Evolutionary conservation across 2,797 vertebrate genomes (phyloP), one percentile per base, ranked within the genome.

Genomic region (Steatocranus sp.): DNA sequence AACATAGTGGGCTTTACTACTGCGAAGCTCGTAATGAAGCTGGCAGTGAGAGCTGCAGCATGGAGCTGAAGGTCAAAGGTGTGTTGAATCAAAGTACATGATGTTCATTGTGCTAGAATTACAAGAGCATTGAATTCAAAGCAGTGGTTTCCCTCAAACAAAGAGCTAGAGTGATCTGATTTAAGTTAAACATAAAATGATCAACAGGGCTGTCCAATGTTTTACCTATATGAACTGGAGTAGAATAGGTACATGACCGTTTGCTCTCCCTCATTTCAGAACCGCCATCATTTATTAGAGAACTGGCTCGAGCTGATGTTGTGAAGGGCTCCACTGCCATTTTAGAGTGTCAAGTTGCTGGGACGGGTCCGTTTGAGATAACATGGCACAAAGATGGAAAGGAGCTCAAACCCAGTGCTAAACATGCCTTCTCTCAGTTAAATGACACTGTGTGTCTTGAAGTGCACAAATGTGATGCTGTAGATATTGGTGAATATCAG

Each of bases 41-140:
- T 1, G 98, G 99, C 83, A 98, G 97, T 2, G 98, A 98, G 73
- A 99, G 97, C 96, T 99, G 98, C 96, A 99, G 97, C 92, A 83
- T 97, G 93, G 98, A 99, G 80, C 94, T 99, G 74, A 98, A 96
- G 95, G 98, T 99, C 51, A 99, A 99, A 99, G 99, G 99, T 99
- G 90, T 43, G 98, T 97, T 58, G 2, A 53, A 50, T 49, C 17
- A 46, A 32, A 11, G n/a, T 61, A 66, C 75, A 14, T 9, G 11
- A 11, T 23, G 34, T 10, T 34, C 7, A 23, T 49, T 90, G 23
- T 79, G 6, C 27, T 43, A 4, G 11, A 73, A 15, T 14, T 79
- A 76, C 56, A 46, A 73, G 15, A 38, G 7, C 25, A 48, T 8
- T n/a, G 41, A 18, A 30, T 30, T 46, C 4, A 27, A 30, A 18